A percentile compares a stretch with the other conserved stretches of the same genome.
These are phyloP conservation scores for Okapia johnstoni DNA, from an alignment of 2,113 vertebrate genomes.

Conservation along the genomic window DNA sequence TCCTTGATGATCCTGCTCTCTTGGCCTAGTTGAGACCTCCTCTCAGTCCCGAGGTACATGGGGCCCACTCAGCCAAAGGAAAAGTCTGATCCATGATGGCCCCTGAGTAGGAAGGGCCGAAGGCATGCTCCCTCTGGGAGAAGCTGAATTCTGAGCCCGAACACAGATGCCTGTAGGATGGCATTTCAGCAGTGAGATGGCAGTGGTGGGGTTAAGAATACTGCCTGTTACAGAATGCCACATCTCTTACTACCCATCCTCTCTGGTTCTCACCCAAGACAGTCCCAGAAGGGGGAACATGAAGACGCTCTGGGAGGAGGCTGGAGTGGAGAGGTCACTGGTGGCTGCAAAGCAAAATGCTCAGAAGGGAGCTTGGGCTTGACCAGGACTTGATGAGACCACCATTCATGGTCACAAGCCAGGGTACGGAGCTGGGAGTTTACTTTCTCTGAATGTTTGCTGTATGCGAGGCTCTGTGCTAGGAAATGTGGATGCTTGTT, in stretches of 20 bases:
- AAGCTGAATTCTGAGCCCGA: neutral
- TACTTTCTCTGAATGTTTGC: neutral
- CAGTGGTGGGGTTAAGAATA: neutral
- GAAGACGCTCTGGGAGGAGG: neutral
- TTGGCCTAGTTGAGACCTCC: neutral
- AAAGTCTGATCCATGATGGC: neutral
- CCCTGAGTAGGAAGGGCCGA: neutral
- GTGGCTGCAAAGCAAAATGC: neutral
- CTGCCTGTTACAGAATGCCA: neutral
- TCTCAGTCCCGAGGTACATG: neutral
- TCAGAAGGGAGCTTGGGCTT: neutral
- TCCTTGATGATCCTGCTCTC: neutral
- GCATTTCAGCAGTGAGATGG: neutral
- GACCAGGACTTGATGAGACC: neutral
- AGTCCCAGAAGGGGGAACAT: neutral
- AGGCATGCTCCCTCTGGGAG: neutral
- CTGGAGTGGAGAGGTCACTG: neutral
- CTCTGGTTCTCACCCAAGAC: neutral
- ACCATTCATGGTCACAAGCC: neutral
- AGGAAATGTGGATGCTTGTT: neutral
- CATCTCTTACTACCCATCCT: neutral
- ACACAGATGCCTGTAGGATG: fast-evolving
- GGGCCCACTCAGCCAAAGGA: neutral
- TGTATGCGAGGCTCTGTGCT: neutral
- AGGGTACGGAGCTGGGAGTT: neutral